Evolutionary conservation across 2,113 vertebrate genomes (phyloP), one percentile per base, ranked within the genome.

Genomic region (Hemibates koningsi): DNA sequence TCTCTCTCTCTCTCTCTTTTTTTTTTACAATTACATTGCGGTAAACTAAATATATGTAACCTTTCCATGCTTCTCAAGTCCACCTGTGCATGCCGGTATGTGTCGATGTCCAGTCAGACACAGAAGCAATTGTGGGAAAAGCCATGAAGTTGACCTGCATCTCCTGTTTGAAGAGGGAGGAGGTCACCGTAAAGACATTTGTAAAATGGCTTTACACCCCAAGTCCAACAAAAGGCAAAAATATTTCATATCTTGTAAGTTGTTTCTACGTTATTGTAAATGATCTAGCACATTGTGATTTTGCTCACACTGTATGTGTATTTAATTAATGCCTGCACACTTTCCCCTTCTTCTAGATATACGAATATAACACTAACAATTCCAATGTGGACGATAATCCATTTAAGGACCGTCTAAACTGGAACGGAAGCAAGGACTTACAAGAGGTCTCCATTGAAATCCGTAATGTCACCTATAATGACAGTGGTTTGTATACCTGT

Each of bases 361-460:
- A 95, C 0, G 93, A 95, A 93, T 97, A 96, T 48, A 63, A 63
- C 32, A 7, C 3, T 0, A 91, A 93, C n/a, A 9, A 0, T 3
- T 36, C 81, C 0, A 88, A 68, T 6, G 95, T 0, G 96, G 96
- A 76, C 1, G 6, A 38, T 38, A 68, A 68, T 68, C 97, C 96
- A 4, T 98, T 97, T 95, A 96, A 96, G 1, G 97, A 96, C 0
- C 97, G 99, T 14, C 92, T 99, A 12, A 83, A 81, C 68, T 99
- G 99, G 99, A 97, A 95, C 0, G 99, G 98, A 3, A 99, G 98
- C 92, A 97, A 97, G 73, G 99, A 99, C 91, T 94, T 99, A 85
- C 99, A 99, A 90, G 98, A 99, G 0, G 93, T 99, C 13, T 99
- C 99, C 93, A 97, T 99, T 92, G 91, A 95, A 0, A 97, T 99